These are phyloP conservation scores for Centropristis striata DNA, from an alignment of 2,113 vertebrate species.

Conservation along the genomic window DNA sequence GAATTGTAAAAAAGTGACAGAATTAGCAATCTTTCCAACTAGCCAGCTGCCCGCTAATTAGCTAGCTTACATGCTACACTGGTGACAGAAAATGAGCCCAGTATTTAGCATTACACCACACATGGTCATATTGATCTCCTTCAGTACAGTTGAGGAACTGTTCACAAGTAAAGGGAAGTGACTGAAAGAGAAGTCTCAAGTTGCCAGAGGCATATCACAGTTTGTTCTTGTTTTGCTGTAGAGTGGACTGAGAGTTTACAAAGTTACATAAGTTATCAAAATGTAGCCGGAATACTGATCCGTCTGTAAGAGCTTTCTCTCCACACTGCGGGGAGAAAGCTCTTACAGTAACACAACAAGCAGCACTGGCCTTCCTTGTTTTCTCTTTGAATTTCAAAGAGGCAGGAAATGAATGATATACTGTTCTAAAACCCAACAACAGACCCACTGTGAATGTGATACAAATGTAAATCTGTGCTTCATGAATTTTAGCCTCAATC, in stretches of 20 bases:
- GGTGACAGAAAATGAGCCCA: too few relatives aligned
- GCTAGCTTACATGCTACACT: too few relatives aligned
- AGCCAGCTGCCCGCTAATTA: too few relatives aligned
- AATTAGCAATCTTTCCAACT: too few relatives aligned
- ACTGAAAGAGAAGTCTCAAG: background rate
- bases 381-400: background rate
- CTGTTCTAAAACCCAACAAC: background rate
- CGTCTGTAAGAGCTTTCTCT: background rate
- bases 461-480: background rate
- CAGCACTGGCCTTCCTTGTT: background rate
- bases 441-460: background rate
- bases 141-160: background rate
- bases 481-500: background rate
- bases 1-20: too few relatives aligned
- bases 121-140: background rate
- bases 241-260: constrained; percentile 7
- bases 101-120: background rate
- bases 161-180: background rate
- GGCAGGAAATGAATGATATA: background rate
- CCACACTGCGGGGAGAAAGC: background rate
- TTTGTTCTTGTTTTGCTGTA: constrained; percentile 6
- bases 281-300: background rate
- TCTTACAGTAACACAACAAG: background rate
- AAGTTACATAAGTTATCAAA: constrained; percentile 11
- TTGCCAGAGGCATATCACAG: background rate